These are phyloP conservation scores for Chondrosia reniformis DNA, from an alignment of 37 sponge, comb jelly and placozoan genomes.

Conservation along the genomic window DNA sequence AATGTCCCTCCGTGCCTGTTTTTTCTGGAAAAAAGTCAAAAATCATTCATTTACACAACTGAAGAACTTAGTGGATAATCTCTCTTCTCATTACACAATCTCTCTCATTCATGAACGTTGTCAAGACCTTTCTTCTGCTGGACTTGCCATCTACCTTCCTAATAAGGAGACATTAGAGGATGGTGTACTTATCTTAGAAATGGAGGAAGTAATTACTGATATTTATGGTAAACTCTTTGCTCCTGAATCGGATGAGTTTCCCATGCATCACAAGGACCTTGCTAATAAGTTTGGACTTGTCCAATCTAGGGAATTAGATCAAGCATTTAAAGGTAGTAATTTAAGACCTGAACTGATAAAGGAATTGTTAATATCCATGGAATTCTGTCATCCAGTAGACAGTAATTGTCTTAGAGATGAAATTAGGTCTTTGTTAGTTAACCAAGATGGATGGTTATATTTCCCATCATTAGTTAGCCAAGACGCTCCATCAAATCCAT, in stretches of 20 bases:
- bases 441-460: background rate
- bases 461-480: background rate
- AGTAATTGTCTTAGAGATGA: background rate
- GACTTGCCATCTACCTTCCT: background rate
- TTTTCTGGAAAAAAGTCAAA: background rate
- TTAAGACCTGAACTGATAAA: background rate
- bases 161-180: background rate
- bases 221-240: conserved; percentile 6
- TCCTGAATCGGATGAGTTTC: background rate
- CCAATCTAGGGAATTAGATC: background rate
- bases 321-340: background rate
- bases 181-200: background rate
- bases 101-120: background rate
- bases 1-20: background rate
- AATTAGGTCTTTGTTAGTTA: background rate
- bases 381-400: conserved; percentile 14
- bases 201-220: background rate
- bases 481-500: no score
- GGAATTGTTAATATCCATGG: background rate
- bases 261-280: background rate
- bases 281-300: background rate
- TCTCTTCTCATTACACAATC: background rate
- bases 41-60: background rate
- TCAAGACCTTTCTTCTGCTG: conserved; percentile 1
- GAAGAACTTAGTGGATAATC: background rate